Evolutionary conservation across 2,888 invertebrate species (phyloP), one percentile per base, ranked within the genome.

Genomic region (Andrena marginata): DNA sequence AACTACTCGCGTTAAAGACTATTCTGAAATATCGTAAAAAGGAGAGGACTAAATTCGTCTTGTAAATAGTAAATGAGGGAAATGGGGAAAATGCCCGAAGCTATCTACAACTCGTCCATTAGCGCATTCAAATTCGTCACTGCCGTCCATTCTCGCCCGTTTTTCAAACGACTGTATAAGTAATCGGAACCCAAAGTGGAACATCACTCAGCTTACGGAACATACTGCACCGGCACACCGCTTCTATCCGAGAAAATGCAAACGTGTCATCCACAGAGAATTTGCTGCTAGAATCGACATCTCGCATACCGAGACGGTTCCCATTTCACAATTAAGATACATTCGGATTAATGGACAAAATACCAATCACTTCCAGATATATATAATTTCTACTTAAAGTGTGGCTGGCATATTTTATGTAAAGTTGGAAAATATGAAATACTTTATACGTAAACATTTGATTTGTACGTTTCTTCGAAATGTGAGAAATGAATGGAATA

Each of bases 211-310:
- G 16, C 54, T 35, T 26, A 33, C 48, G 33, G 13, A 20, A 42
- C n/a, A 48, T n/a, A 35, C 35, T 35, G 8, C 29, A 13, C 49
- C 7, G 20, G 6, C 65, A 10, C 8, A 16, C 6, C 13, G 26
- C 29, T 42, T 26, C 67, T 63, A 51, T 42, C 33, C 33, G 59
- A 33, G 48, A 49, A 67, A 60, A 20, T 42, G 42, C 33, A 68
- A 67, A 68, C 29, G 13, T 60, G 60, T 67, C 42, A 74, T 6
- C 60, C 49, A 67, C 67, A 67, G 74, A 48, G 49, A 60, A 31
- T 23, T 8, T 67, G 59, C 56, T 59, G 35, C 31, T 26, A 7
- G 56, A 23, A 73, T 42, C 35, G 64, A 64, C 35, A 31, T 72
- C 63, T 62, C 16, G 54, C 56, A 29, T 42, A 65, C 31, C 60